Percentiles rank a stretch among this genome's conserved stretches.
These are phyloP conservation scores for Semaprochilodus insignis DNA, from an alignment of 2,797 vertebrate species.

Conservation along the genomic window DNA sequence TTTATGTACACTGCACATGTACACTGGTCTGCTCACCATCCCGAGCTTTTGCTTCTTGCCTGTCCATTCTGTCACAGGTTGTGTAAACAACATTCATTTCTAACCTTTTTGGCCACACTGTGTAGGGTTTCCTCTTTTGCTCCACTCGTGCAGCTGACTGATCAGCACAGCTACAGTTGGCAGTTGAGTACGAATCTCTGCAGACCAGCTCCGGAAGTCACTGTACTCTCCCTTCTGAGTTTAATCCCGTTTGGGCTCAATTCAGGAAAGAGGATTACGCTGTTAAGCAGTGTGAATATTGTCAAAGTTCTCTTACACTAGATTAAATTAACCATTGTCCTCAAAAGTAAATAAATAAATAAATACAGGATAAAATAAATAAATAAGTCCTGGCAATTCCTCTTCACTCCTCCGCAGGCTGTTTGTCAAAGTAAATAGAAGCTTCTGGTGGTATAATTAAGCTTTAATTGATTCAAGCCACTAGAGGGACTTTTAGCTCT, in stretches of 20 bases:
- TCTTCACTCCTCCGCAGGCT: slow-evolving; percentile 69
- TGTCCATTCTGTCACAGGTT: not conserved
- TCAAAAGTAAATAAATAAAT: slow-evolving; percentile 59
- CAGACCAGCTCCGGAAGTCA: slow-evolving; percentile 51
- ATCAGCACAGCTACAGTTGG: not conserved
- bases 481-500: slow-evolving; percentile 40
- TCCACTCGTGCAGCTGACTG: not conserved
- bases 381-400: slow-evolving; percentile 37
- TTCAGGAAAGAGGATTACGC: slow-evolving; percentile 81
- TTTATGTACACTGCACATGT: not conserved
- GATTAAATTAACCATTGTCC: slow-evolving; percentile 82
- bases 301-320: slow-evolving; percentile 79
- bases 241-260: slow-evolving; percentile 81
- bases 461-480: slow-evolving; percentile 62
- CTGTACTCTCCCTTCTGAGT: slow-evolving; percentile 69
- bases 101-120: not conserved
- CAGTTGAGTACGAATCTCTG: slow-evolving; percentile 11
- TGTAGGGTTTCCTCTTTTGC: not conserved
- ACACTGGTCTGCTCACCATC: not conserved
- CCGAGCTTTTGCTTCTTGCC: not conserved
- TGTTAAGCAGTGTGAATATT: slow-evolving; percentile 74
- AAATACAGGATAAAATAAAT: not conserved
- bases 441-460: slow-evolving; percentile 69
- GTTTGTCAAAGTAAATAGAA: slow-evolving; percentile 74
- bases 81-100: not conserved